Percentiles rank a stretch among this genome's conserved stretches.
Conservation (phyloP, 2,888 invertebrate genomes). For the Drosophila merina region DNA sequence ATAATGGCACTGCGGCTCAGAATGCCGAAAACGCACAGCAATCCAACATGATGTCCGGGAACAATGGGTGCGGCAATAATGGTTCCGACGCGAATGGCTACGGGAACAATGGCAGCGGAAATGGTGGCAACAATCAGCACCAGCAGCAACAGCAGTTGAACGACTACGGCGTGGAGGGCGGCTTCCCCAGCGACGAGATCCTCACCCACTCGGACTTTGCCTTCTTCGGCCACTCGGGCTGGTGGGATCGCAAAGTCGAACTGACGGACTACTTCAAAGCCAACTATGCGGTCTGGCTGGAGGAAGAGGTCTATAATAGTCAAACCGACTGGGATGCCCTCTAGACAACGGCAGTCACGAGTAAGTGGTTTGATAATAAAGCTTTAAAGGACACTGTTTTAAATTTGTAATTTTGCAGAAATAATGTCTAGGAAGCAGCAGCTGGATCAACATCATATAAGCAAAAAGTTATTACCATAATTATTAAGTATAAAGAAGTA, state of each 20-base stretch:
- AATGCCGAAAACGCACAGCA: conserved; percentile 73
- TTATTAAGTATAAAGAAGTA: conserved; percentile 61
- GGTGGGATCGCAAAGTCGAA: conserved; percentile 86
- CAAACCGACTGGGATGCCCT: conserved; percentile 90
- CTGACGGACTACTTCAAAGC: conserved; percentile 96
- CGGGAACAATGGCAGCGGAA: conserved; percentile 52
- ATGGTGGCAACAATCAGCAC: conserved; percentile 50
- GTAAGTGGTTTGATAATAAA: not conserved
- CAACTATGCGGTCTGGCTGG: conserved; percentile 97
- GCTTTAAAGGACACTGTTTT: too few species aligned
- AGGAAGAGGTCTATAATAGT: conserved; percentile 97
- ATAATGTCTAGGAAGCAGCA: not conserved
- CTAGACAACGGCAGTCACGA: conserved; percentile 50
- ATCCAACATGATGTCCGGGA: conserved; percentile 76
- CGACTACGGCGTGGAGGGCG: conserved; percentile 81
- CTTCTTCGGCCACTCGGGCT: conserved; percentile 83
- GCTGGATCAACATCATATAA: conserved; percentile 49
- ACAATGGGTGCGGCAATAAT: conserved; percentile 60
- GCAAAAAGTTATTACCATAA: conserved; percentile 69
- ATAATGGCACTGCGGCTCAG: conserved; percentile 81
- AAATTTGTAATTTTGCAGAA: conserved; percentile 3
- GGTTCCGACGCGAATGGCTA: conserved; percentile 71
- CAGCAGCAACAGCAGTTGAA: conserved; percentile 73
- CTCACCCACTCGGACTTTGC: conserved; percentile 83
- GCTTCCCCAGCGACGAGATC: conserved; percentile 83